Percentiles rank a stretch among this genome's conserved stretches.
Conservation (phyloP, 2,113 vertebrate species). For the Eudorcas thomsonii region DNA sequence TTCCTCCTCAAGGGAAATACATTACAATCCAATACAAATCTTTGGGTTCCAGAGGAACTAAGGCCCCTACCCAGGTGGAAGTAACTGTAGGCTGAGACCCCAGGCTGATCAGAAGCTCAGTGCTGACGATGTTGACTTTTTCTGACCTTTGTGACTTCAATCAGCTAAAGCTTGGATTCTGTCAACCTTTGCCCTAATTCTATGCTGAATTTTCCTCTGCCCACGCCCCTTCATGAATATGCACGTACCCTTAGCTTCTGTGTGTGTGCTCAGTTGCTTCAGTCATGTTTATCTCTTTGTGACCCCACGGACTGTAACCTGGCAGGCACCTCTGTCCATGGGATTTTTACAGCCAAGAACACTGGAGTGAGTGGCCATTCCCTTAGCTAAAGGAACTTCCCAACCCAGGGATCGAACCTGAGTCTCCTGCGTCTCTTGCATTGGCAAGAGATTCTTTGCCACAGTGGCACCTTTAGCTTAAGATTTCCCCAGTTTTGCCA, state of each 20-base stretch:
- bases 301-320: not conserved
- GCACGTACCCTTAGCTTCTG: not conserved
- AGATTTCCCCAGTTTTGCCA: not conserved
- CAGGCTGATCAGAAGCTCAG: not conserved
- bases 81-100: no score
- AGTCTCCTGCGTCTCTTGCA: not conserved
- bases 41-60: not conserved
- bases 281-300: not conserved
- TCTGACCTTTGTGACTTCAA: not conserved
- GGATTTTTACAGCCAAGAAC: not conserved
- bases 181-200: not conserved
- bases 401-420: not conserved
- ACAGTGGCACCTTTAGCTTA: not conserved
- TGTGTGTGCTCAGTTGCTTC: not conserved
- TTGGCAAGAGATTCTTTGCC: not conserved
- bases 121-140: not conserved
- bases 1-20: not conserved
- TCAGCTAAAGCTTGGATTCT: not conserved
- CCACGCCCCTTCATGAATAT: not conserved
- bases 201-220: not conserved
- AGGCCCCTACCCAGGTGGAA: no score
- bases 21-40: not conserved
- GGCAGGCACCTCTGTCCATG: not conserved
- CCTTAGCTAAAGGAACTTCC: not conserved
- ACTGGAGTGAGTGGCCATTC: not conserved